Evolutionary conservation across 1,140 invertebrate genomes (phyloP).

Genomic region (Babylonia areolata): DNA sequence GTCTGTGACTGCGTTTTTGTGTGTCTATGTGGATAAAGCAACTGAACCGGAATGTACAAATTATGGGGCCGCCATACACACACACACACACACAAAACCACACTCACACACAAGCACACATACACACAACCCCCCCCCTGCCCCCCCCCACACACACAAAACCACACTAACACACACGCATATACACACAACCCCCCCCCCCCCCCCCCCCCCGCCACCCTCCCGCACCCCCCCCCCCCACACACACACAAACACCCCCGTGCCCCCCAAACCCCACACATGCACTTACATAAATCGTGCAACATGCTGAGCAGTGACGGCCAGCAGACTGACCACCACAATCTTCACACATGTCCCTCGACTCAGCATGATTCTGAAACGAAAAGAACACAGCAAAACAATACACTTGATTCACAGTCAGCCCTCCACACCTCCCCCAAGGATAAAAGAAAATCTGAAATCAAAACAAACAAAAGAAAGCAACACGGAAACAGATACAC

Average conservation of each 20-base stretch:
- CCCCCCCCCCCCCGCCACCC: too few relatives aligned
- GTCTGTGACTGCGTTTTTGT: not conserved
- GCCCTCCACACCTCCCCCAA: too few relatives aligned
- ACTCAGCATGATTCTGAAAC: not conserved
- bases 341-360: constrained; percentile 16
- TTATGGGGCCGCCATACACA: too few relatives aligned
- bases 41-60: not conserved
- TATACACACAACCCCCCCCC: too few relatives aligned
- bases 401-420: not conserved
- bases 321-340: constrained; percentile 17
- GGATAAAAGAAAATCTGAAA: too few relatives aligned
- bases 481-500: too few relatives aligned
- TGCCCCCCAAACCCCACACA: too few relatives aligned
- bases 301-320: not conserved
- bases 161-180: not conserved
- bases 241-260: not conserved
- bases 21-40: not conserved
- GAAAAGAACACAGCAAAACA: not conserved
- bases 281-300: constrained; percentile 4
- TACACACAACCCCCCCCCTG: not conserved
- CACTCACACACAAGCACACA: not conserved
- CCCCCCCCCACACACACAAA: too few relatives aligned
- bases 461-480: too few relatives aligned
- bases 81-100: not conserved
- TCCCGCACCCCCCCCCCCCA: too few relatives aligned